Base-by-base conservation (phyloP, 2,888 invertebrate genomes). In the Dolichopus griseipennis region DNA sequence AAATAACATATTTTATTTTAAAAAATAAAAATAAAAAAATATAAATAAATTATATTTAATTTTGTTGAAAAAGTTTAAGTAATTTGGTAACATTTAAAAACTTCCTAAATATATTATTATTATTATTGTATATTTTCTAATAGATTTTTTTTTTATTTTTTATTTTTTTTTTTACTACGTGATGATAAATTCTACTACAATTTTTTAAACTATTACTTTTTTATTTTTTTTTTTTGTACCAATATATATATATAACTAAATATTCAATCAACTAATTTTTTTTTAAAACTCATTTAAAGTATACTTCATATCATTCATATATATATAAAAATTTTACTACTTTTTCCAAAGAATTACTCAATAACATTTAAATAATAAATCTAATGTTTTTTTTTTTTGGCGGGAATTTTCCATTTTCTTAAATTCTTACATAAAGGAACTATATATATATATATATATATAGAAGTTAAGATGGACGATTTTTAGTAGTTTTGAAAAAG, bases 281-380 rank as follows among this genome's bases (percentile, higher is more conserved):
- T 18, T 18, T 52, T 52, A 52, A 52, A 18, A 18, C 18, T 52
- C 15, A 3, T 52, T 52, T 52, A 18, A 15, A 52, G n/a, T 18
- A n/a, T 41, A 3, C 52, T 12, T 68, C 21, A 4, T 27, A 41
- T 15, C 22, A 68, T 43, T 61, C 15, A 27, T 27, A 27, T 27
- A 27, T 66, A n/a, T 43, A 52, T 68, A 64, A 61, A 18, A 22
- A 37, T 64, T n/a, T n/a, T 65, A 61, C 41, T 52, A 52, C 52
- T 18, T 52, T 18, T 52, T 52, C 52, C 52, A 52, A 52, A 52
- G 52, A 52, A 52, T 18, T 52, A 52, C 52, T 52, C 2, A 52
- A 37, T 37, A 37, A 62, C 20, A 34, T 65, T 65, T 65, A 34
- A 34, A n/a, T 64, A 37, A 18, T 37, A 18, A n/a, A 7, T 37